Evolutionary conservation across 2,113 vertebrate genomes (phyloP).

Genomic region (Chaetura pelagica): DNA sequence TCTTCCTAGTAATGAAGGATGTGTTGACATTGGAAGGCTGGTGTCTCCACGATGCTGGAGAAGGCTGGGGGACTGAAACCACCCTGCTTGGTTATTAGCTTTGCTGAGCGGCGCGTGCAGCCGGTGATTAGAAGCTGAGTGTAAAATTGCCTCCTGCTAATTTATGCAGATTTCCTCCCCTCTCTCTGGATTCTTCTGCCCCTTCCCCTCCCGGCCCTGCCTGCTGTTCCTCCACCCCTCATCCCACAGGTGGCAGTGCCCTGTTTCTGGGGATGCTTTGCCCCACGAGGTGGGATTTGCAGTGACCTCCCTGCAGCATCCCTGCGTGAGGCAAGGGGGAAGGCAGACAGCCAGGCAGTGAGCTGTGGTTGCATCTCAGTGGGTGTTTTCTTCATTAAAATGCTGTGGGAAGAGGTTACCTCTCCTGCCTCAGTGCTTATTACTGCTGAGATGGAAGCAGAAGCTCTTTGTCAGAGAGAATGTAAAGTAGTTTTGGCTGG

Average conservation of each 20-base stretch:
- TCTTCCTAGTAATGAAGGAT: not conserved
- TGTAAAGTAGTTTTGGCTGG: not conserved
- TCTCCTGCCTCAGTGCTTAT: not conserved
- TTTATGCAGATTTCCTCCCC: not conserved
- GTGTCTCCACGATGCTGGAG: not conserved
- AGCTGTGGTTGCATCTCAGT: not conserved
- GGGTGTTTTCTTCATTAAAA: slow-evolving; percentile 46
- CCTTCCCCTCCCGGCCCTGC: fast-evolving
- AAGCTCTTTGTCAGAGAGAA: not conserved
- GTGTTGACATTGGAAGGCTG: fast-evolving
- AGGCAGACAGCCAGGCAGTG: not conserved
- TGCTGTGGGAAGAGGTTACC: slow-evolving; percentile 28
- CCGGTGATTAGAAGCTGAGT: not conserved
- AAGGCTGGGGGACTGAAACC: not conserved
- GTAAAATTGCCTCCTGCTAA: not conserved
- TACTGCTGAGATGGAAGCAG: not conserved
- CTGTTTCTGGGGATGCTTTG: fast-evolving
- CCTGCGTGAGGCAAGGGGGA: not conserved
- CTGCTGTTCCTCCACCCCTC: not conserved
- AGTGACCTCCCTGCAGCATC: not conserved
- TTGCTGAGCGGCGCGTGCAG: fast-evolving
- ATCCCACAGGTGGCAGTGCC: not conserved
- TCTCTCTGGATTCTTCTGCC: fast-evolving
- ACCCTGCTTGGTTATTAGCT: not conserved
- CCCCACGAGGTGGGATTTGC: fast-evolving